These are phyloP conservation scores for sheep (Ovis aries) DNA, from an alignment of 2,113 vertebrate genomes.

Conservation along the genomic window DNA sequence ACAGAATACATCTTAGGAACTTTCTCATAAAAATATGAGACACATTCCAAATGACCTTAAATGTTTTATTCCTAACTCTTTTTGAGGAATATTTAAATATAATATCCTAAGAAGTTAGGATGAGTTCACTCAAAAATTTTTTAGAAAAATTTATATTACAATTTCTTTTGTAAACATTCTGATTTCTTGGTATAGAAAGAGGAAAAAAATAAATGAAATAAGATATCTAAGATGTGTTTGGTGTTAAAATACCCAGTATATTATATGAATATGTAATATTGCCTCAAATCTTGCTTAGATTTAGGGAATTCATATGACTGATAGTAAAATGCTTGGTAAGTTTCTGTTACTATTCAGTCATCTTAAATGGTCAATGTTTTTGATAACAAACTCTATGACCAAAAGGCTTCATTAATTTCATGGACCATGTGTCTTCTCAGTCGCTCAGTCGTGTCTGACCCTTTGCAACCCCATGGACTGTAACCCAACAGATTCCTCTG, in stretches of 20 bases:
- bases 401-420: not conserved
- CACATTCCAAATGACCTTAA: not conserved
- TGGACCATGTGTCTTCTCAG: not conserved
- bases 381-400: not conserved
- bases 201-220: not conserved
- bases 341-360: not conserved
- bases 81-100: not conserved
- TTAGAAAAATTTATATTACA: not conserved
- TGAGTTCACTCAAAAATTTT: not conserved
- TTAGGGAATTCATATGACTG: not conserved
- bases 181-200: not conserved
- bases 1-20: not conserved
- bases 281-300: not conserved
- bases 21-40: not conserved
- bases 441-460: rapidly evolving
- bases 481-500: not conserved
- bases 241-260: not conserved
- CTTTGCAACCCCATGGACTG: not conserved
- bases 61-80: not conserved
- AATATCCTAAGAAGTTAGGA: not conserved
- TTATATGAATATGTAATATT: not conserved
- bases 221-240: not conserved
- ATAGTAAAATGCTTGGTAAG: not conserved
- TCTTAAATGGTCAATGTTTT: not conserved
- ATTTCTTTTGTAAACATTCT: not conserved